These are phyloP conservation scores for Dermochelys coriacea DNA, from an alignment of 2,797 vertebrate species.

Conservation along the genomic window DNA sequence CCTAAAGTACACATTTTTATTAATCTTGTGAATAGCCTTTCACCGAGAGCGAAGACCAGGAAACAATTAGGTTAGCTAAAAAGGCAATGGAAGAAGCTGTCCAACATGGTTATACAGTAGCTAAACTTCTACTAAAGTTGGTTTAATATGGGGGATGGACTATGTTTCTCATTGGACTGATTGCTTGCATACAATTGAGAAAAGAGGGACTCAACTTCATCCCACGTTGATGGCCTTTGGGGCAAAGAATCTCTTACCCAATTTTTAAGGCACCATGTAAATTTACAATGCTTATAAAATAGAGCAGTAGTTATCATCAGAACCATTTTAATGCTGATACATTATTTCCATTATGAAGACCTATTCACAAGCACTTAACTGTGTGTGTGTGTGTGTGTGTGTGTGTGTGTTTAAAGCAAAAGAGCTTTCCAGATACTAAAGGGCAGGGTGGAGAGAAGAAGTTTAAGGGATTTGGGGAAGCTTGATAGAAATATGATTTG, in stretches of 20 bases:
- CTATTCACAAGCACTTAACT: background rate
- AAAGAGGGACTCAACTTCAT: background rate
- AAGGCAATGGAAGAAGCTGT: too few relatives aligned
- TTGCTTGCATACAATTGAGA: too few relatives aligned
- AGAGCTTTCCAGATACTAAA: background rate
- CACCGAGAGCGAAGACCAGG: too few relatives aligned
- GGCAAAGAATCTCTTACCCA: background rate
- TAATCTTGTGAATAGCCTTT: too few relatives aligned
- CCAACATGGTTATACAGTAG: too few relatives aligned
- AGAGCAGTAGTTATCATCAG: background rate
- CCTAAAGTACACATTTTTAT: too few relatives aligned
- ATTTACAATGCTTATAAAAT: background rate
- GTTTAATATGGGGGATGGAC: too few relatives aligned
- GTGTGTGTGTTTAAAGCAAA: fast-evolving
- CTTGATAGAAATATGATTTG: background rate
- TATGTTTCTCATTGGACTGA: too few relatives aligned
- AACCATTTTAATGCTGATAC: background rate
- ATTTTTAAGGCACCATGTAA: background rate
- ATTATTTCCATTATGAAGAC: background rate
- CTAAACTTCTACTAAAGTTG: too few relatives aligned
- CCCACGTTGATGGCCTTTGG: fast-evolving
- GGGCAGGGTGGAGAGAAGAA: fast-evolving
- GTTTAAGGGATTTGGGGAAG: background rate
- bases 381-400: background rate
- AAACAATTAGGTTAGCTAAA: too few relatives aligned